Evolutionary conservation across 2,113 vertebrate genomes (phyloP).

Genomic region (Chunga burmeisteri): DNA sequence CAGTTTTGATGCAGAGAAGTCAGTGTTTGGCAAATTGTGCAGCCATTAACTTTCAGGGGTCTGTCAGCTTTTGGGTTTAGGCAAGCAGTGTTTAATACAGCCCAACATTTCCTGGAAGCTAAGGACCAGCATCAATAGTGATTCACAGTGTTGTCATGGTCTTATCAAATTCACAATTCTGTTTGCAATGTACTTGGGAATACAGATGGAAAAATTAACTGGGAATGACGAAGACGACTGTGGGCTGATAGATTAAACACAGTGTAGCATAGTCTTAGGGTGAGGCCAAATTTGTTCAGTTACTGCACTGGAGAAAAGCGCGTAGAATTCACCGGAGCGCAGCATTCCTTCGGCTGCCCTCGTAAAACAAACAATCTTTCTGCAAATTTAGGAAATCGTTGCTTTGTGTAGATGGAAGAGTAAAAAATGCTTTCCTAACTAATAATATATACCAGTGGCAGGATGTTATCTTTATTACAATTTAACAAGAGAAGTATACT

Average conservation of each 20-base stretch:
- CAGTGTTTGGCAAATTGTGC: neutral
- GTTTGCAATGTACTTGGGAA: neutral
- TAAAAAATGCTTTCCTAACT: neutral
- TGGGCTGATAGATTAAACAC: neutral
- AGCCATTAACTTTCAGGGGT: neutral
- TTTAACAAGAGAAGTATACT: neutral
- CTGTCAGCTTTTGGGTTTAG: neutral
- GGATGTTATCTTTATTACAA: neutral
- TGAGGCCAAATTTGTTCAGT: neutral
- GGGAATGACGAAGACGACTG: neutral
- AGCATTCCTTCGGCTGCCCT: neutral
- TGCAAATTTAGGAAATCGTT: neutral
- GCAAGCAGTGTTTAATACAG: neutral
- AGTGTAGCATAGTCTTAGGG: neutral
- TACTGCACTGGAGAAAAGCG: neutral
- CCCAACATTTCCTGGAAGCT: neutral
- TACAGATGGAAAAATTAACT: neutral
- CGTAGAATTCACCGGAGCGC: neutral
- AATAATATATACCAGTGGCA: neutral
- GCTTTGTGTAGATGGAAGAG: neutral
- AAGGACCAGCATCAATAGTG: neutral
- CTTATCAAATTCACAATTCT: neutral
- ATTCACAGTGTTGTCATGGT: neutral
- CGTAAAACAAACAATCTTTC: neutral
- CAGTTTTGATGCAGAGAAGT: neutral